Percentiles rank a stretch among this genome's conserved stretches.
Evolutionary conservation across 2,797 vertebrate genomes (phyloP).

Genomic region (Ctenosaura bakeri): DNA sequence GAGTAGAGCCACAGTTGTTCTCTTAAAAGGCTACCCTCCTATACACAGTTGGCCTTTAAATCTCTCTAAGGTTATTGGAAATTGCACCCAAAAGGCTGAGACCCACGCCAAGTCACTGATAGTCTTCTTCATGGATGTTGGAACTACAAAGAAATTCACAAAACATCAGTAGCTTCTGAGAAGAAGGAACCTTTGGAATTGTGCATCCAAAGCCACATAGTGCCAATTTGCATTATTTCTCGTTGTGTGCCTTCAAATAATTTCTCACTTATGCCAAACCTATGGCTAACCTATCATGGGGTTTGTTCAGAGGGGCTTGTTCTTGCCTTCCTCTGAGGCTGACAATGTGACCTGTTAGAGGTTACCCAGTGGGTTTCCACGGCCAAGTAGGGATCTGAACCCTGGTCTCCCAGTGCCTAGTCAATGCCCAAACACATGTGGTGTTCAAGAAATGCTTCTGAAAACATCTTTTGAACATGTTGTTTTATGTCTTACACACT

Average conservation of each 20-base stretch:
- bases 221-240: too few species aligned
- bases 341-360: too few species aligned
- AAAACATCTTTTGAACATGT: not conserved
- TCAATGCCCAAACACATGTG: not conserved
- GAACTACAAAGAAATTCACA: not conserved
- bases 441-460: not conserved
- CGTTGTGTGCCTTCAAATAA: too few species aligned
- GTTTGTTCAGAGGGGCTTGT: too few species aligned
- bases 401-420: too few species aligned
- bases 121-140: not conserved
- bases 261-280: too few species aligned
- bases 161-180: not conserved
- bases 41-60: not conserved
- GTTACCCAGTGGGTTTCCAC: too few species aligned
- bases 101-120: not conserved
- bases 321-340: too few species aligned
- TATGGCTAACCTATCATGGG: too few species aligned
- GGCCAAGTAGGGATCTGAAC: too few species aligned
- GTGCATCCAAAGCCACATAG: not conserved
- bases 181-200: not conserved
- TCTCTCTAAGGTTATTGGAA: not conserved
- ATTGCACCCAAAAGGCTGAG: not conserved
- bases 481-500: not conserved
- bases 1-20: not conserved
- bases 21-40: not conserved